Base-by-base conservation (phyloP, 2,888 invertebrate species). In the Plutella xylostella region DNA sequence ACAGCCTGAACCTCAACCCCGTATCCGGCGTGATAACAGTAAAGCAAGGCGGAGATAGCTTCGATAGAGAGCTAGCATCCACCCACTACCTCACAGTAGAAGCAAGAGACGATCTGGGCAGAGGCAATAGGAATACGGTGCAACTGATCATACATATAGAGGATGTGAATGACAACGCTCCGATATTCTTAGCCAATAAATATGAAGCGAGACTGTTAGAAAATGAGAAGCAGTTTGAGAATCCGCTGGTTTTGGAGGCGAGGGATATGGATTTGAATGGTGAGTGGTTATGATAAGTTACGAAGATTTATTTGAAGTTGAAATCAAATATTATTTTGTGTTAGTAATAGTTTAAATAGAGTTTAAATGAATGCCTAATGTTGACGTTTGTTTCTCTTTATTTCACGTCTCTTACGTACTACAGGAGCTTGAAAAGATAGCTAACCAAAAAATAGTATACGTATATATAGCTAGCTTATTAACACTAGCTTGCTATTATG, bases 121-220 rank as follows among this genome's bases (percentile, higher is more conserved):
- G 87, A 59, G 95, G 95, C 42, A 61, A 63, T 41, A 87, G 94
- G 43, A 95, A 94, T 63, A 92, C 93, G 0, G 94, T 90, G 1
- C 95, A 94, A 63, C 75, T 96, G 12, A 88, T 93, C 4, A 87
- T 96, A 4, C 91, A 92, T 56, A 89, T 96, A 33, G 90, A 90
- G 55, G 96, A 96, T 67, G 90, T 93, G 0, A 97, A 97, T 59
- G 97, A 97, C 62, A 96, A 97, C 65, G 87, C 92, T 0, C 97
- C 97, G 0, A 85, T 90, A 55, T 97, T 97, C 65, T 72, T 90
- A 1, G 93, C 93, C 49, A 90, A 88, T 48, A 90, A 90, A 55
- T 96, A 96, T 59, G 94, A 94, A 63, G 92, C 92, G 0, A 87
- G 92, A 34, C 72, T 98, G 3, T 64, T 92, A 53, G 98, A 98